Percentiles rank a stretch among this genome's conserved stretches.
phyloP scores from a whole-genome alignment of 2,888 invertebrate genomes.

The Dastarcus helophoroides region DNA sequence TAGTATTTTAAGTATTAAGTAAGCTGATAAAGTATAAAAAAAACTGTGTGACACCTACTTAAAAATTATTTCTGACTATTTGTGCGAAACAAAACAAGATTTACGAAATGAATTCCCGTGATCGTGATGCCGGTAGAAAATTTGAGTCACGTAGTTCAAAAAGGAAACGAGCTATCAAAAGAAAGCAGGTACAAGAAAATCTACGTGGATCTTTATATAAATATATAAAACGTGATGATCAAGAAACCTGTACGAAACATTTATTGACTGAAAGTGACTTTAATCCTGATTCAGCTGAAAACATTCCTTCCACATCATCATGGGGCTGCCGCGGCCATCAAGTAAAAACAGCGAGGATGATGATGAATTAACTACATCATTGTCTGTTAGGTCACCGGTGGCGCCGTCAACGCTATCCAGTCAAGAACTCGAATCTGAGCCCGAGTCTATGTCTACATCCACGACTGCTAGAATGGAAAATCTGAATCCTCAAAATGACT shows the following conservation, averaged over 20 bases:
- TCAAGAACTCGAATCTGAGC: slow-evolving; percentile 9
- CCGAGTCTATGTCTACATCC: slow-evolving; percentile 7
- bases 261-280: slow-evolving; percentile 5
- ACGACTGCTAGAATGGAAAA: no score
- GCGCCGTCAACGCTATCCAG: slow-evolving; percentile 8
- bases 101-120: slow-evolving; percentile 9
- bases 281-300: slow-evolving; percentile 4
- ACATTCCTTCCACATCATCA: slow-evolving; percentile 5
- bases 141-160: slow-evolving; percentile 11
- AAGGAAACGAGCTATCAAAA: slow-evolving; percentile 10
- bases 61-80: slow-evolving; percentile 6
- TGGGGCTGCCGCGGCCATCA: slow-evolving; percentile 7
- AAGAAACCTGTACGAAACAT: slow-evolving; percentile 8
- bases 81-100: slow-evolving; percentile 9
- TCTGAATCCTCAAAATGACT: no score
- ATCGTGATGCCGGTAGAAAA: slow-evolving; percentile 9
- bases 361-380: slow-evolving; percentile 8
- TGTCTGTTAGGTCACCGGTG: slow-evolving; percentile 9
- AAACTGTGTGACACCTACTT: slow-evolving; percentile 1
- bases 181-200: slow-evolving; percentile 10
- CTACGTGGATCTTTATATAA: slow-evolving; percentile 10
- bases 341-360: slow-evolving; percentile 9
- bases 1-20: slow-evolving; percentile 5
- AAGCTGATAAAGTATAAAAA: slow-evolving; percentile 3
- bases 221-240: slow-evolving; percentile 10